Conservation (phyloP, 2,888 invertebrate genomes). For the Aelia acuminata region DNA sequence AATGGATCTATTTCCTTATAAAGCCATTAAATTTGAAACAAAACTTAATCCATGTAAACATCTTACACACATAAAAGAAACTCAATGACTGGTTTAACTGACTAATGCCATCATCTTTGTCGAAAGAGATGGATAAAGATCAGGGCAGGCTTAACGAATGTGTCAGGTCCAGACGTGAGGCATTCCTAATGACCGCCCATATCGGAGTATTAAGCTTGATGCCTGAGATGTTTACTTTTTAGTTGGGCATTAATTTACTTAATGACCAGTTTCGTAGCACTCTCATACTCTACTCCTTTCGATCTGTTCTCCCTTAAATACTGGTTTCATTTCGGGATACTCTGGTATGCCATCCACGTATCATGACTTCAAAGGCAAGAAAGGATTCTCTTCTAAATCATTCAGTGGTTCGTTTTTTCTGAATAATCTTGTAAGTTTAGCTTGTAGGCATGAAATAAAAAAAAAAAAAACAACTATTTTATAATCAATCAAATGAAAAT, state of each 20-base stretch:
- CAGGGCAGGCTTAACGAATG: neutral
- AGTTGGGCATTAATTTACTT: constrained; percentile 16
- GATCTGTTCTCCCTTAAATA: neutral
- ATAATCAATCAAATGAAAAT: too few relatives aligned
- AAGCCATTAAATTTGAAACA: too few relatives aligned
- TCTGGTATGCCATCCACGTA: neutral
- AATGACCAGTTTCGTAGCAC: constrained; percentile 1
- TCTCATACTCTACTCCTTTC: neutral
- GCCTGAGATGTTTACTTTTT: neutral
- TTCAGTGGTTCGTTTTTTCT: too few relatives aligned
- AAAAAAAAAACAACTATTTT: too few relatives aligned
- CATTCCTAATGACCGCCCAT: neutral
- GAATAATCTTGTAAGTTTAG: too few relatives aligned
- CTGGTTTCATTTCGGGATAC: neutral
- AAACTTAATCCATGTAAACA: too few relatives aligned
- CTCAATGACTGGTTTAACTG: too few relatives aligned
- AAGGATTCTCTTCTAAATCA: too few relatives aligned
- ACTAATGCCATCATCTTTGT: neutral
- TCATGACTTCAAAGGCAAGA: neutral
- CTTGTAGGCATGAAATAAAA: too few relatives aligned
- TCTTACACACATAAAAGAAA: too few relatives aligned
- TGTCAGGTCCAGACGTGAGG: constrained; percentile 13
- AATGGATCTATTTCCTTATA: too few relatives aligned
- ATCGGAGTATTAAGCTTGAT: neutral
- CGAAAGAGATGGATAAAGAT: neutral